These are phyloP conservation scores for Tricholaema leucomelas DNA, from an alignment of 2,113 vertebrate species.

Conservation along the genomic window DNA sequence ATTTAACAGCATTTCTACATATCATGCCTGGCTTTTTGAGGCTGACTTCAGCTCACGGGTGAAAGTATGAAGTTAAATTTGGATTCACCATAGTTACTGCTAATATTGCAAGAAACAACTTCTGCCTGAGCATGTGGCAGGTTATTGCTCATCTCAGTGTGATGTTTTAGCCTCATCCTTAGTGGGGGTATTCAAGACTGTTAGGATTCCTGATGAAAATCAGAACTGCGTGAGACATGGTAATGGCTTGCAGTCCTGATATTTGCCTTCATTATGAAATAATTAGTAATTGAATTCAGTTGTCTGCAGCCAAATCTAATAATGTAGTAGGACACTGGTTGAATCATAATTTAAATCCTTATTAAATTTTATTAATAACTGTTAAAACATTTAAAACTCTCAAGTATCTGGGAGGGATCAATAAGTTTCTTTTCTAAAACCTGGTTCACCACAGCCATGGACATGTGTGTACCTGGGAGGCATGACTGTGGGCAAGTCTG, in stretches of 20 bases:
- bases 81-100: not conserved
- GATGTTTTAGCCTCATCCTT: not conserved
- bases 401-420: not conserved
- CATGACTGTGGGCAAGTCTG: constrained; percentile 89
- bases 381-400: not conserved
- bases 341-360: not conserved
- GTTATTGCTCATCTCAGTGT: not conserved
- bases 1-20: not conserved
- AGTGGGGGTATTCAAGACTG: not conserved
- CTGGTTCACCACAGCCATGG: constrained; percentile 13
- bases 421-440: not conserved
- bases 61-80: not conserved
- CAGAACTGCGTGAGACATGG: not conserved
- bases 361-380: not conserved
- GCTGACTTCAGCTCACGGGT: not conserved
- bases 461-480: constrained; percentile 80
- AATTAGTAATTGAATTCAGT: not conserved
- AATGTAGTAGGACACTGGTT: not conserved
- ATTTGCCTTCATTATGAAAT: not conserved
- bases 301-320: not conserved
- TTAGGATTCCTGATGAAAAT: not conserved
- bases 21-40: not conserved
- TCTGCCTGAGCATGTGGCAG: not conserved
- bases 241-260: not conserved
- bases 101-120: not conserved